These are phyloP conservation scores for Spilosoma lubricipeda DNA, from an alignment of 2,888 invertebrate genomes.

Conservation along the genomic window DNA sequence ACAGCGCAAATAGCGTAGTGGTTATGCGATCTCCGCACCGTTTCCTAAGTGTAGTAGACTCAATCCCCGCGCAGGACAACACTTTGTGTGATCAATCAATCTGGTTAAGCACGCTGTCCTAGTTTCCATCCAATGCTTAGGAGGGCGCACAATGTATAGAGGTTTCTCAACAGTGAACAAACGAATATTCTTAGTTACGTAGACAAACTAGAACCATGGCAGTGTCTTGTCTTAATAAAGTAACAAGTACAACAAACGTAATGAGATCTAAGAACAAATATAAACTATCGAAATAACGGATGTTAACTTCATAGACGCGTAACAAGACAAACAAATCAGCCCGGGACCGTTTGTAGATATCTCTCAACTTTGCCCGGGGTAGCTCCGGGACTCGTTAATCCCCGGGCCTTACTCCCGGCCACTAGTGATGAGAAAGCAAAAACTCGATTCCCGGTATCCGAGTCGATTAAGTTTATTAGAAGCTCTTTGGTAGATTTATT, in stretches of 20 bases:
- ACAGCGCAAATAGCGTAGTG: no score
- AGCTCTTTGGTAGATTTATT: constrained; percentile 22
- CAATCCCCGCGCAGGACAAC: no score
- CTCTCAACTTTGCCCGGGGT: constrained; percentile 53
- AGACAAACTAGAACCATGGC: not conserved
- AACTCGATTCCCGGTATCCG: constrained; percentile 17
- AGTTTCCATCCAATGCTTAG: no score
- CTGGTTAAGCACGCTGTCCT: no score
- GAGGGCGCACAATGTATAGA: no score
- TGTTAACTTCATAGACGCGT: constrained; percentile 55
- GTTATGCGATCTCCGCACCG: no score
- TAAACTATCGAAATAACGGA: constrained; percentile 50
- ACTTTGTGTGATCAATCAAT: no score
- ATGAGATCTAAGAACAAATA: constrained; percentile 21
- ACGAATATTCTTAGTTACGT: not conserved
- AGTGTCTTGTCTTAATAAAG: not conserved
- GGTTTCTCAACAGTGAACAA: no score
- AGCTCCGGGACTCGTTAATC: constrained; percentile 56
- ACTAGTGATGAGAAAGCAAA: constrained; percentile 40
- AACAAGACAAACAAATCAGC: constrained; percentile 57
- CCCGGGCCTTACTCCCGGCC: constrained; percentile 40
- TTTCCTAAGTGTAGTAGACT: no score
- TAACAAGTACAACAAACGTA: constrained; percentile 13
- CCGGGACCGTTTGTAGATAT: constrained; percentile 53
- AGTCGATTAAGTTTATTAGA: constrained; percentile 19